Percentiles rank a stretch among this genome's conserved stretches.
phyloP scores from a whole-genome alignment of 2,888 invertebrate genomes.

The Ernsta delagoae region DNA sequence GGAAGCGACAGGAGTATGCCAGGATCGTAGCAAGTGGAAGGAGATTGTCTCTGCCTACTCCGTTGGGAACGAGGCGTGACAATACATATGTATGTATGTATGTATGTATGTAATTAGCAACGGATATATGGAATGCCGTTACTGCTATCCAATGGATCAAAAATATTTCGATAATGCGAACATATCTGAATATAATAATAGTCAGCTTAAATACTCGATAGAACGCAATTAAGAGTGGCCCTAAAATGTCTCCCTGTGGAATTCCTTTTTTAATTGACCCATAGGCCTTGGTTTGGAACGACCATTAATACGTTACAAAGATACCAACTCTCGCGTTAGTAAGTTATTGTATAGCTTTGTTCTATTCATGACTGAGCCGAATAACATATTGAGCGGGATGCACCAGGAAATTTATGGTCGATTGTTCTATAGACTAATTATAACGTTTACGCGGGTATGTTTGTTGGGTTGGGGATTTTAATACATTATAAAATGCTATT shows the following conservation, averaged over 20 bases:
- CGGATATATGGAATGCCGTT: no score
- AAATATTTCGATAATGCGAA: no score
- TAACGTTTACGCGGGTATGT: not conserved
- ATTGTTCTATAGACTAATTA: slow-evolving; percentile 16
- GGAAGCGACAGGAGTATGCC: no score
- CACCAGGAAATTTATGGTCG: slow-evolving; percentile 27
- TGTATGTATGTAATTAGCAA: no score
- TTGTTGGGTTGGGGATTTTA: no score
- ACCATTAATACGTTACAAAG: slow-evolving; percentile 28
- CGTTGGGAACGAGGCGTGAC: no score
- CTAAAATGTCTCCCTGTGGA: slow-evolving; percentile 3
- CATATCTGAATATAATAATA: no score
- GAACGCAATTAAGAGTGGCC: slow-evolving; percentile 9
- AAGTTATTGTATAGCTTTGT: slow-evolving; percentile 23
- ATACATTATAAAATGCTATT: no score
- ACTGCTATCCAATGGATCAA: no score
- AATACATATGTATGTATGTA: no score
- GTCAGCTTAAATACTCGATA: not conserved
- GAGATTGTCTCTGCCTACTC: no score
- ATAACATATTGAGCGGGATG: slow-evolving; percentile 29
- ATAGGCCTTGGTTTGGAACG: slow-evolving; percentile 6
- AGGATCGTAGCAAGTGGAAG: no score
- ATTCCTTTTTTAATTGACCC: slow-evolving; percentile 24
- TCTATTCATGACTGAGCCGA: slow-evolving; percentile 22
- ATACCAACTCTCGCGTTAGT: slow-evolving; percentile 13